A percentile compares a stretch with the other conserved stretches of the same genome.
phyloP scores from a whole-genome alignment of 2,113 vertebrate genomes.

The Crocuta crocuta region DNA sequence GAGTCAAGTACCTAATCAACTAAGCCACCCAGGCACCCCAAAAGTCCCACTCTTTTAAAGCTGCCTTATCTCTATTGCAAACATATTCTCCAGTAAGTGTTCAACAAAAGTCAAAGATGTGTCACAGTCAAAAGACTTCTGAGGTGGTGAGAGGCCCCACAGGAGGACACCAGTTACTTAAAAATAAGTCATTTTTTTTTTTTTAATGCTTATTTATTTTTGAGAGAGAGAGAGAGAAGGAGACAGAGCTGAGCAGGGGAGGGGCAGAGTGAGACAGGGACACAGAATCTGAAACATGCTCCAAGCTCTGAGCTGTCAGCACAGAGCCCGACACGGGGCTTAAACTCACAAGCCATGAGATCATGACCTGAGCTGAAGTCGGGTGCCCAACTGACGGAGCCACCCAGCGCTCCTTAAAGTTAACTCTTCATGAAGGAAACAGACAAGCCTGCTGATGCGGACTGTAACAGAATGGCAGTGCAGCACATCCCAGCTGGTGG shows the following conservation, averaged over 20 bases:
- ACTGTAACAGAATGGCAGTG: accelerated
- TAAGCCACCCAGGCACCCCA: no score
- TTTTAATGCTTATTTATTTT: no score
- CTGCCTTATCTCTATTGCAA: not conserved
- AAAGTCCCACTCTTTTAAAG: not conserved
- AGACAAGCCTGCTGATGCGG: not conserved
- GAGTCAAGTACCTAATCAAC: no score
- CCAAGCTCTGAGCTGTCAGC: no score
- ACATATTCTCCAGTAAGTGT: not conserved
- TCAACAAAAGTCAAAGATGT: not conserved
- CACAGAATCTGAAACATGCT: no score
- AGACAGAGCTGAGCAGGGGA: no score
- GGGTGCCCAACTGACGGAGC: no score
- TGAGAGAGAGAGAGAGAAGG: no score
- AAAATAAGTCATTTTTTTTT: not conserved
- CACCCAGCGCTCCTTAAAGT: not conserved
- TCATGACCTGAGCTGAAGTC: no score
- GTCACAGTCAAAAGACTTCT: not conserved
- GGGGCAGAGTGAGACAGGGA: no score
- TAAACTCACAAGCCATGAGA: no score
- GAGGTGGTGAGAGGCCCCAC: not conserved
- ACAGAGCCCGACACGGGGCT: no score
- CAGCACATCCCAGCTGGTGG: not conserved
- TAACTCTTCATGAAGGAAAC: not conserved
- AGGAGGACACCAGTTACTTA: not conserved